phyloP scores from a whole-genome alignment of 2,113 vertebrate genomes.

The Burhinus bistriatus region DNA sequence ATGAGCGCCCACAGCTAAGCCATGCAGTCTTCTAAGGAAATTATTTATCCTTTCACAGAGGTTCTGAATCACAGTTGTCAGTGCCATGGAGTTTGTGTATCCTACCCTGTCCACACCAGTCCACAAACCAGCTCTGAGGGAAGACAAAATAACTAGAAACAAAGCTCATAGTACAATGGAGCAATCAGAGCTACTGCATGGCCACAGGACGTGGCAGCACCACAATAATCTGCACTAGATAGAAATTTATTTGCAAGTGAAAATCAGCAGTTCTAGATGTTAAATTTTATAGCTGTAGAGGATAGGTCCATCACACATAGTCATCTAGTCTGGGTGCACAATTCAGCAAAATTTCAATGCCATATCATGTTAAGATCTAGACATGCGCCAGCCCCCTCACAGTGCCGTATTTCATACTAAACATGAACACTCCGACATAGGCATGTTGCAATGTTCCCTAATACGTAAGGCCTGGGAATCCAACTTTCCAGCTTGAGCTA shows the following conservation, averaged over 20 bases:
- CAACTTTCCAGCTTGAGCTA: neutral
- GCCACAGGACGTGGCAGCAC: neutral
- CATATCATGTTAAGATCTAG: neutral
- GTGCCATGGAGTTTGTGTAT: neutral
- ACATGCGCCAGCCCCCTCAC: neutral
- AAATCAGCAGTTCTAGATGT: neutral
- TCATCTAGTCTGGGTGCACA: neutral
- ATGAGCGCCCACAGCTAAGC: rapidly evolving
- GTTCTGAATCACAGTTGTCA: neutral
- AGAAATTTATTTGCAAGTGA: neutral
- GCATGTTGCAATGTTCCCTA: neutral
- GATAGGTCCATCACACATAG: rapidly evolving
- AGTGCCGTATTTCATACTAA: rapidly evolving
- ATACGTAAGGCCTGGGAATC: neutral
- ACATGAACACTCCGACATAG: neutral
- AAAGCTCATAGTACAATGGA: neutral
- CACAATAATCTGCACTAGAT: rapidly evolving
- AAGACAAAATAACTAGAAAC: neutral
- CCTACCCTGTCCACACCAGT: neutral
- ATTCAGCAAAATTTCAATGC: neutral
- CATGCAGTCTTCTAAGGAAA: neutral
- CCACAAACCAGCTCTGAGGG: neutral
- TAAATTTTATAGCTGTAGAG: neutral
- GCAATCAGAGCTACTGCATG: neutral
- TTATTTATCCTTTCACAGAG: neutral